phyloP scores from a whole-genome alignment of 2,797 vertebrate genomes.

The Picus viridis region DNA sequence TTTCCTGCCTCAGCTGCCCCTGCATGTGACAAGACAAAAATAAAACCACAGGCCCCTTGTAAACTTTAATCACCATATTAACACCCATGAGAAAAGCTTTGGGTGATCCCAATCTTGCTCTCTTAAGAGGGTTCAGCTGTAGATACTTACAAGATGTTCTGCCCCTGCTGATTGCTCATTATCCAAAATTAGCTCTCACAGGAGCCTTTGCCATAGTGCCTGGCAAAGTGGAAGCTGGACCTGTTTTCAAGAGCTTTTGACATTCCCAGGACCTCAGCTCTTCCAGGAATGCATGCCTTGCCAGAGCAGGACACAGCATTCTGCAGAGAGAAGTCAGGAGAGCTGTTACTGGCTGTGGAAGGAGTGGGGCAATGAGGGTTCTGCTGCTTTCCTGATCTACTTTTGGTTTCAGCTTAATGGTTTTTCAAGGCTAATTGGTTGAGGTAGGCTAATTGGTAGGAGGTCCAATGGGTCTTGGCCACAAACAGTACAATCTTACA shows the following conservation, averaged over 20 bases:
- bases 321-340: not conserved
- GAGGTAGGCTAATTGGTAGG: not conserved
- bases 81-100: slow-evolving; percentile 63
- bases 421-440: not conserved
- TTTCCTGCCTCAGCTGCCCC: not conserved
- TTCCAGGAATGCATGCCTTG: slow-evolving; percentile 57
- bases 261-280: slow-evolving; percentile 65
- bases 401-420: not conserved
- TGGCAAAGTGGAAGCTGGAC: slow-evolving; percentile 68
- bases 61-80: slow-evolving; percentile 69
- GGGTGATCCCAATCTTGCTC: slow-evolving; percentile 54
- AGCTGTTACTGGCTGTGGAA: rapidly evolving
- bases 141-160: slow-evolving; percentile 70
- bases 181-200: slow-evolving; percentile 70
- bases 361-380: not conserved
- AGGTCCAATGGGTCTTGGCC: not conserved
- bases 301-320: not conserved
- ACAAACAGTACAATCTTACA: not conserved
- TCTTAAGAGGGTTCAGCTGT: slow-evolving; percentile 47
- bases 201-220: slow-evolving; percentile 17
- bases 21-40: slow-evolving; percentile 63
- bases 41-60: slow-evolving; percentile 58
- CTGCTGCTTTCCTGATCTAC: not conserved
- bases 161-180: slow-evolving; percentile 54
- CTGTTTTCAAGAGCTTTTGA: slow-evolving; percentile 72